Conservation (phyloP, 2,888 invertebrate species). For the Cinara cedri region DNA sequence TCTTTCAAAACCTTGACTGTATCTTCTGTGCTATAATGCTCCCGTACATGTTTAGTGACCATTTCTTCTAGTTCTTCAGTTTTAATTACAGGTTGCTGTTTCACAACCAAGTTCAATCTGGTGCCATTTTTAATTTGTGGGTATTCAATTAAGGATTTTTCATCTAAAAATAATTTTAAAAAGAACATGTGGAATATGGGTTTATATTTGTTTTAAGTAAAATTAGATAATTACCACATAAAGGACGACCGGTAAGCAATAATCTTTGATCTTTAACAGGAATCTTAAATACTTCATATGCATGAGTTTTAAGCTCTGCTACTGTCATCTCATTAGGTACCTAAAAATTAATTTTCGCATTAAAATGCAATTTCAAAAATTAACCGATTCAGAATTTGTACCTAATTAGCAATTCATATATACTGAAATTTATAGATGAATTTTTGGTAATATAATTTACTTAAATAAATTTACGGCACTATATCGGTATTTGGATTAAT, state of each 20-base stretch:
- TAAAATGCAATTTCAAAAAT: conserved; percentile 43
- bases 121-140: conserved; percentile 76
- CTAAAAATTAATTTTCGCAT: conserved; percentile 60
- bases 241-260: conserved; percentile 73
- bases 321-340: conserved; percentile 66
- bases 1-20: conserved; percentile 61
- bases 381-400: conserved; percentile 28
- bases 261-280: conserved; percentile 75
- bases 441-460: conserved; percentile 1
- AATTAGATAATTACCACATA: conserved; percentile 64
- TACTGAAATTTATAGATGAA: neutral
- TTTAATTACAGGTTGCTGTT: conserved; percentile 65
- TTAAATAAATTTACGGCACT: neutral
- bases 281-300: conserved; percentile 70
- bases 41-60: conserved; percentile 33
- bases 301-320: conserved; percentile 73
- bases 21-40: conserved; percentile 49
- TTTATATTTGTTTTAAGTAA: neutral
- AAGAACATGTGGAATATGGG: neutral
- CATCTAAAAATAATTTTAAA: conserved; percentile 65
- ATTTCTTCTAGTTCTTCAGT: conserved; percentile 41
- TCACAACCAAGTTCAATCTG: conserved; percentile 75
- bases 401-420: conserved; percentile 6
- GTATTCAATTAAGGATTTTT: conserved; percentile 73
- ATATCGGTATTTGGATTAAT: neutral